These are phyloP conservation scores for Hycleus phaleratus DNA, from an alignment of 1,140 invertebrate species.

Conservation along the genomic window DNA sequence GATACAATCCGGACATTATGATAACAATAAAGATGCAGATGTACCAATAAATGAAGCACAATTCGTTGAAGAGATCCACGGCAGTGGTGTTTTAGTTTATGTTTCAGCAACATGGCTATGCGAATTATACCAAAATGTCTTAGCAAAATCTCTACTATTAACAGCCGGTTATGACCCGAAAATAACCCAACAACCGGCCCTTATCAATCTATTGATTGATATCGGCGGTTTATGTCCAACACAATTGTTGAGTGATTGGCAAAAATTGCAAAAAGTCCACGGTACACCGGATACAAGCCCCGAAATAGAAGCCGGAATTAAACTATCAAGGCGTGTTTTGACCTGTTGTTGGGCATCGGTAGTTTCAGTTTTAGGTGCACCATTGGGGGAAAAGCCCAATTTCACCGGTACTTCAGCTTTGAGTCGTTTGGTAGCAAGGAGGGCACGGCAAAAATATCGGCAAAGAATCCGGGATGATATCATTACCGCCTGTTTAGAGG, in stretches of 20 bases:
- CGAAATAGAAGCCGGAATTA: constrained; percentile 60
- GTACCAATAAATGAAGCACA: constrained; percentile 63
- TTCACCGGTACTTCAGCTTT: constrained; percentile 42
- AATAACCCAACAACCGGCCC: constrained; percentile 52
- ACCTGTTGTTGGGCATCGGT: constrained; percentile 88
- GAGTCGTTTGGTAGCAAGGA: constrained; percentile 35
- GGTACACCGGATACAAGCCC: constrained; percentile 54
- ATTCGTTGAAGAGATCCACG: constrained; percentile 85
- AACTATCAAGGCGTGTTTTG: constrained; percentile 60
- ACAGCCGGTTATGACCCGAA: constrained; percentile 55
- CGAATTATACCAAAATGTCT: constrained; percentile 80
- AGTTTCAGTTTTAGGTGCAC: constrained; percentile 75
- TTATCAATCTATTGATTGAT: constrained; percentile 75
- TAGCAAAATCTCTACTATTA: constrained; percentile 67
- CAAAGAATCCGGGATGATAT: constrained; percentile 58
- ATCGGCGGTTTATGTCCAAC: constrained; percentile 72
- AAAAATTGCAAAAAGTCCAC: constrained; percentile 66
- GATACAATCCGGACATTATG: constrained; percentile 68
- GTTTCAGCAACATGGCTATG: constrained; percentile 85
- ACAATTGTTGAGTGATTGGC: constrained; percentile 78
- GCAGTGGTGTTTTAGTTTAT: constrained; percentile 84
- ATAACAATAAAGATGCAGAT: constrained; percentile 52
- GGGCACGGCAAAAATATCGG: constrained; percentile 47
- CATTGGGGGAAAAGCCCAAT: constrained; percentile 56
- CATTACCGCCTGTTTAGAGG: constrained; percentile 79